Evolutionary conservation across 1,140 invertebrate species (phyloP), one percentile per base, ranked within the genome.

Genomic region (Helicoverpa armigera): DNA sequence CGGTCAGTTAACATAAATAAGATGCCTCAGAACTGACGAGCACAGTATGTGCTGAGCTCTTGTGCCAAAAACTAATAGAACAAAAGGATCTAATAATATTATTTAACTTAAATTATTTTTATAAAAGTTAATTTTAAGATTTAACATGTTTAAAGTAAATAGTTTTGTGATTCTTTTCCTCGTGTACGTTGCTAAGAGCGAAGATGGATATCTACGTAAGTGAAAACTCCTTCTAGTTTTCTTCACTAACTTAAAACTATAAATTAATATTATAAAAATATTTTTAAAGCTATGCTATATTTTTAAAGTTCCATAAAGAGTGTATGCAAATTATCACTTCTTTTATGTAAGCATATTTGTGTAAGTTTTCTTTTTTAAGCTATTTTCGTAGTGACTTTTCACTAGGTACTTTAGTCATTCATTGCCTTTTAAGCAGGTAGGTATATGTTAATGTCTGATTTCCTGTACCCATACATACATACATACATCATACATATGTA

Each of bases 191-290:
- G 80, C 61, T 13, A 83, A 83, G 13, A 83, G 86, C 31, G 84
- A 89, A 74, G 84, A 89, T 29, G 80, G 23, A 18, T 78, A 77
- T 79, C 81, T 92, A 81, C 89, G 90, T 92, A 87, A 91, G 90
- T 90, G 35, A 70, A 53, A 70, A 51, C n/a, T 11, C 1, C 0
- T 69, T 7, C 12, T 16, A 48, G 11, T 14, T 69, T 83, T 70
- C 54, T 31, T 53, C 14, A 54, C 2, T 18, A 56, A n/a, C 54
- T n/a, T 56, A 10, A 23, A 23, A 23, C 23, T 23, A 1, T 23
- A 23, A 23, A 23, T 23, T 23, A 23, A 23, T 23, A 23, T 23
- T 23, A 1, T 23, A 23, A 23, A 23, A 23, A 23, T 23, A 23
- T 23, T 23, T 23, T 23, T 23, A 23, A 23, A 23, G 23, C 2